Conservation (phyloP, 1,140 invertebrate species). For the Caenorhabditis briggsae region DNA sequence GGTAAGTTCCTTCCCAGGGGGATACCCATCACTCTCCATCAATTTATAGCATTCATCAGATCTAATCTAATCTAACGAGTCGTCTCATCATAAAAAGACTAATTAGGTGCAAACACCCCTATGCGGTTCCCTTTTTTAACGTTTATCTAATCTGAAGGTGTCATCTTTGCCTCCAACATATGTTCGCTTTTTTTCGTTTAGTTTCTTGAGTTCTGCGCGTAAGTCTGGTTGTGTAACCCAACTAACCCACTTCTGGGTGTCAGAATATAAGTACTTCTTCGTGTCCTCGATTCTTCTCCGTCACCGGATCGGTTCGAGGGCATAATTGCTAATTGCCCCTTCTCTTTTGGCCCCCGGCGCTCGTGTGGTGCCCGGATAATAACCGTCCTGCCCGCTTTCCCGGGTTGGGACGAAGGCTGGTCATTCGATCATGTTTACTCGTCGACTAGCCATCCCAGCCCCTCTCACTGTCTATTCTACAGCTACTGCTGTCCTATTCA, state of each 20-base stretch:
- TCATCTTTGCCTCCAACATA: background rate
- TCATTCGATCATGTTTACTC: conserved; percentile 54
- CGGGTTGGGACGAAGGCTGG: conserved; percentile 35
- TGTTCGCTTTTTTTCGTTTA: background rate
- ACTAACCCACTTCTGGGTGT: conserved; percentile 48
- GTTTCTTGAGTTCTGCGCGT: conserved; percentile 17
- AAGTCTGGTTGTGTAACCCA: conserved; percentile 30
- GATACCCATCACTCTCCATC: background rate
- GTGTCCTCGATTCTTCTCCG: conserved; percentile 23
- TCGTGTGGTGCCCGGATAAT: conserved; percentile 39
- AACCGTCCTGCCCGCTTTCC: conserved; percentile 52
- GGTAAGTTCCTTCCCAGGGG: background rate
- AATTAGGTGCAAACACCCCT: conserved; percentile 41
- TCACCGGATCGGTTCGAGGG: conserved; percentile 47
- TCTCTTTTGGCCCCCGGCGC: conserved; percentile 14
- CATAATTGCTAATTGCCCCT: conserved; percentile 53
- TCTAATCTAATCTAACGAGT: conserved; percentile 26
- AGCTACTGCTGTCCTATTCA: conserved; percentile 34
- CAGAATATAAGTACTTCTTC: conserved; percentile 44
- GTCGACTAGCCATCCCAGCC: conserved; percentile 1
- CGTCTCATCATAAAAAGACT: conserved; percentile 4
- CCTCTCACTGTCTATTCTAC: background rate
- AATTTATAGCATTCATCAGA: background rate
- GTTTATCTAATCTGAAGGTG: conserved; percentile 4
- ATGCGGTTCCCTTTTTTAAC: conserved; percentile 42